A percentile compares a stretch with the other conserved stretches of the same genome.
Conservation (phyloP, 2,888 invertebrate genomes). For the Drosophila tanythrix region DNA sequence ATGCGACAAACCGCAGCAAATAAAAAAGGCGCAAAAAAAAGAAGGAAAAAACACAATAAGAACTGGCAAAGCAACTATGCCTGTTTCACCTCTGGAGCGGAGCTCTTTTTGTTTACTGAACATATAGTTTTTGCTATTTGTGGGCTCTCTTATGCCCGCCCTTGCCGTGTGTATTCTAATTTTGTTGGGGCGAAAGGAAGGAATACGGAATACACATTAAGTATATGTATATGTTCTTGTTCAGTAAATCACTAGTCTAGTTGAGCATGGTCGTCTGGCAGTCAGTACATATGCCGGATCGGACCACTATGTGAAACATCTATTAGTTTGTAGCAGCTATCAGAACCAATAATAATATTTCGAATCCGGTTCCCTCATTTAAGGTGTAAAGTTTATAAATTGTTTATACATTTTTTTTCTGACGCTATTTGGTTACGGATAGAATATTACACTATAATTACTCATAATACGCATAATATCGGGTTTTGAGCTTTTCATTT, state of each 20-base stretch:
- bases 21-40: conserved; percentile 27
- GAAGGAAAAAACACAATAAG: conserved; percentile 25
- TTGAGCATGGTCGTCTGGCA: background rate
- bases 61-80: conserved; percentile 42
- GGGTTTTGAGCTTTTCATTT: background rate
- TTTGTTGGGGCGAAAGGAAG: background rate
- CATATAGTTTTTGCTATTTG: conserved; percentile 17
- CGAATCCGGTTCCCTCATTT: background rate
- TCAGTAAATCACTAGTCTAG: background rate
- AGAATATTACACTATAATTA: background rate
- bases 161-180: background rate
- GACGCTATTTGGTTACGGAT: background rate
- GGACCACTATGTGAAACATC: background rate
- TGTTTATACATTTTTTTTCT: background rate
- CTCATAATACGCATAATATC: background rate
- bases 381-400: background rate
- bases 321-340: background rate
- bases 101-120: conserved; percentile 3
- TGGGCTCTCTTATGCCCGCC: background rate
- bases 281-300: background rate
- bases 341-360: background rate
- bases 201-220: background rate
- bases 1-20: conserved; percentile 28
- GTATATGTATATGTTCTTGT: background rate
- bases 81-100: conserved; percentile 16